Evolutionary conservation across 2,888 invertebrate species (phyloP).

Genomic region (Odontothrips loti): DNA sequence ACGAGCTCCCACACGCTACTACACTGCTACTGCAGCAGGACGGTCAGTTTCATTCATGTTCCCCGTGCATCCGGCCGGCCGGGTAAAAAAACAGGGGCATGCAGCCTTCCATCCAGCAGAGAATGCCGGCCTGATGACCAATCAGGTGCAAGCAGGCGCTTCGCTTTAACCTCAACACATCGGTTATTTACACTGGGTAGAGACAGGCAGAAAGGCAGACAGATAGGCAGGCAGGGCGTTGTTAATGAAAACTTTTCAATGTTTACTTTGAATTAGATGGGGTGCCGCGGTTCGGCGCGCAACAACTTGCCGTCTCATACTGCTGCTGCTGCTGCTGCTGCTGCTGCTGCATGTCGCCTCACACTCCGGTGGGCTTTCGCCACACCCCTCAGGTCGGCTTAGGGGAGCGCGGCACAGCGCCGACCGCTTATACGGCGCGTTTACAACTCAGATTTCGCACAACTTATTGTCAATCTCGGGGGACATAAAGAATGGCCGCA

Average conservation of each 20-base stretch:
- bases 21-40: no score
- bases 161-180: neutral
- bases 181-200: neutral
- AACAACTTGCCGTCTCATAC: neutral
- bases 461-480: no score
- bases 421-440: no score
- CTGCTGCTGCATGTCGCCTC: neutral
- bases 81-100: no score
- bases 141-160: neutral
- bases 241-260: constrained; percentile 6
- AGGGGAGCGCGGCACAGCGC: neutral
- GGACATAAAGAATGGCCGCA: no score
- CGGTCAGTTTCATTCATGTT: neutral
- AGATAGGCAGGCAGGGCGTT: no score
- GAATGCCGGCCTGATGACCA: neutral
- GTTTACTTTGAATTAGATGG: constrained; percentile 17
- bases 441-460: no score
- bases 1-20: no score
- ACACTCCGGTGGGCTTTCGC: neutral
- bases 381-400: neutral
- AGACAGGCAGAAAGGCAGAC: no score
- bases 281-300: neutral
- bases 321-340: neutral
- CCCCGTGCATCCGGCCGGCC: neutral
- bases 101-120: no score